Conservation (phyloP, 2,888 invertebrate species). For the Lacanobia oleracea region DNA sequence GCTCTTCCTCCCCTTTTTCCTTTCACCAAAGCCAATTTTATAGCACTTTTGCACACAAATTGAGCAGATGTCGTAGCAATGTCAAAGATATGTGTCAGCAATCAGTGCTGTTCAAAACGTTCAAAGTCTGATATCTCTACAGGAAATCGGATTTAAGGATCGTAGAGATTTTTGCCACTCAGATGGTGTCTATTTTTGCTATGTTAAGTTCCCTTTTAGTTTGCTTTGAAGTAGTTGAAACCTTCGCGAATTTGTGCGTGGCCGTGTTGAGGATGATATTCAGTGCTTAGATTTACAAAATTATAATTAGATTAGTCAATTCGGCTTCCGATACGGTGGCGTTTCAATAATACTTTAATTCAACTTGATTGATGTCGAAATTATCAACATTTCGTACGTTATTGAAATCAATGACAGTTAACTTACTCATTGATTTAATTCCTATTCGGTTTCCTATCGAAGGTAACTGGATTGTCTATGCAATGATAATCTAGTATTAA, state of each 20-base stretch:
- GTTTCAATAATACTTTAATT: conserved; percentile 13
- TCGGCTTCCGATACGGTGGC: conserved; percentile 2
- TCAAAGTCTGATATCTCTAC: conserved; percentile 30
- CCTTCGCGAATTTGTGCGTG: not conserved
- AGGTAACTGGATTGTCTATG: not conserved
- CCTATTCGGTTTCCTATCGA: conserved; percentile 16
- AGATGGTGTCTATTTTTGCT: conserved; percentile 2
- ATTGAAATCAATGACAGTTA: not conserved
- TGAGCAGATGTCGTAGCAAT: conserved; percentile 20
- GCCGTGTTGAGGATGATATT: not conserved
- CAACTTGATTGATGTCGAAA: conserved; percentile 9
- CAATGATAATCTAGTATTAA: conserved; percentile 12
- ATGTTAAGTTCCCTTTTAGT: conserved; percentile 1
- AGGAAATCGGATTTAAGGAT: conserved; percentile 50
- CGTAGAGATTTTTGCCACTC: conserved; percentile 20
- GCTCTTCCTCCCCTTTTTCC: not conserved
- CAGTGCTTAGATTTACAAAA: not conserved
- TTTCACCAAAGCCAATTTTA: conserved; percentile 6
- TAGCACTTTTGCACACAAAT: conserved; percentile 26
- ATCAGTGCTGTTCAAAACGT: conserved; percentile 42
- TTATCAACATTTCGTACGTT: conserved; percentile 13
- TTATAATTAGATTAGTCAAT: not conserved
- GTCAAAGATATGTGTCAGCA: conserved; percentile 32
- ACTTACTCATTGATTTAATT: conserved; percentile 8
- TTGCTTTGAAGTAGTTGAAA: not conserved